Conservation (phyloP, 2,113 vertebrate species). For the Anseranas semipalmata region DNA sequence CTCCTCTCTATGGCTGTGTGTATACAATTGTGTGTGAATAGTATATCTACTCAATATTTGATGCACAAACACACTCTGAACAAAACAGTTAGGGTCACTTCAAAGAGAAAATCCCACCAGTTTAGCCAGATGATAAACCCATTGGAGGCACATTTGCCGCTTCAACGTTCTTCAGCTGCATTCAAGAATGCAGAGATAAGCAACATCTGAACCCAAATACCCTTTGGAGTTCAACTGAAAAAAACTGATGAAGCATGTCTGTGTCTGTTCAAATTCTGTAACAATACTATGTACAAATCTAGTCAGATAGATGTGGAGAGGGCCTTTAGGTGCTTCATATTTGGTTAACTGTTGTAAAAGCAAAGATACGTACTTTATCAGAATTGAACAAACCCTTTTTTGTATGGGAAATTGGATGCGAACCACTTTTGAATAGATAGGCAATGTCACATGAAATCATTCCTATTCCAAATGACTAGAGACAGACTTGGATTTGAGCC, state of each 20-base stretch:
- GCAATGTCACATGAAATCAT: not conserved
- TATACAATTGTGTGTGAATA: rapidly evolving
- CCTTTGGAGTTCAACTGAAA: not conserved
- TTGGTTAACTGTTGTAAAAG: not conserved
- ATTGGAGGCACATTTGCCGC: not conserved
- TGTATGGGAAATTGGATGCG: not conserved
- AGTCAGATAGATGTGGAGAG: not conserved
- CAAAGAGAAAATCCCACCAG: not conserved
- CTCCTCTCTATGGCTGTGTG: not conserved
- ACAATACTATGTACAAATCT: not conserved
- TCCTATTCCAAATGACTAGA: not conserved
- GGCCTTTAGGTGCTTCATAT: not conserved
- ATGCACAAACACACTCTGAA: not conserved
- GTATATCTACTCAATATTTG: not conserved
- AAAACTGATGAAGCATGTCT: not conserved
- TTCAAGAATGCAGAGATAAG: not conserved
- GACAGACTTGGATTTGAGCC: not conserved
- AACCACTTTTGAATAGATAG: not conserved
- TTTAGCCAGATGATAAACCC: not conserved
- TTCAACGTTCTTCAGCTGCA: not conserved
- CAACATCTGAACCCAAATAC: not conserved
- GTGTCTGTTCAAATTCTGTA: not conserved
- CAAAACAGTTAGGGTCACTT: not conserved
- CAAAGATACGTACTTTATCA: not conserved
- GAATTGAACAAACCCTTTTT: not conserved